Percentiles rank a stretch among this genome's conserved stretches.
These are phyloP conservation scores for Cephalopachus bancanus DNA, from an alignment of 2,797 vertebrate species.

Conservation along the genomic window DNA sequence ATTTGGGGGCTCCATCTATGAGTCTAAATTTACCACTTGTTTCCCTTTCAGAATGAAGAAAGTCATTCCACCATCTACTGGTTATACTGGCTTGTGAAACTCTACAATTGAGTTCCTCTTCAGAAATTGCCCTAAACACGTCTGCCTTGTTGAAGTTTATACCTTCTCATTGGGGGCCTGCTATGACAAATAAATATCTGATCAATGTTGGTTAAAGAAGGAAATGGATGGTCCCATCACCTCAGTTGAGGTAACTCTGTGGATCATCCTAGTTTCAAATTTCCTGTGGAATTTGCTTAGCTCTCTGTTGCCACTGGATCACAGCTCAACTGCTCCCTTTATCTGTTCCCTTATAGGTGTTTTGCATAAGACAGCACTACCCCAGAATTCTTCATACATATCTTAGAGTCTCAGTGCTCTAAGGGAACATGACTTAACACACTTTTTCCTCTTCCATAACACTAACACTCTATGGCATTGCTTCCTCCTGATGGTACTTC, in stretches of 20 bases:
- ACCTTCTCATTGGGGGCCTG: not conserved
- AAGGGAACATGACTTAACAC: not conserved
- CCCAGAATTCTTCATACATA: not conserved
- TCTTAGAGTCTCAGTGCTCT: not conserved
- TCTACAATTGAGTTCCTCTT: not conserved
- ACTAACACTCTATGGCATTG: not conserved
- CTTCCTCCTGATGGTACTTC: not conserved
- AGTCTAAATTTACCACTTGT: not conserved
- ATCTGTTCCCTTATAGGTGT: not conserved
- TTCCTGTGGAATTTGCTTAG: not conserved
- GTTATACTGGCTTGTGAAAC: not conserved
- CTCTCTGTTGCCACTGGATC: not conserved
- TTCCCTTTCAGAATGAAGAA: not conserved
- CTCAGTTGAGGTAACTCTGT: not conserved
- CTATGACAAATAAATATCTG: not conserved
- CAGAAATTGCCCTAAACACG: not conserved
- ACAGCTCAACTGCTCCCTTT: not conserved
- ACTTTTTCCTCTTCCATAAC: not conserved
- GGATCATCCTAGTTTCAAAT: not conserved
- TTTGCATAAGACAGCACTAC: not conserved
- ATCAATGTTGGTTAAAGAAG: not conserved
- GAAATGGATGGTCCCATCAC: rapidly evolving
- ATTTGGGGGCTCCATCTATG: not conserved
- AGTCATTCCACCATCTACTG: not conserved
- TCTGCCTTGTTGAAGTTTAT: not conserved